These are phyloP conservation scores for Melanitta fusca DNA, from an alignment of 2,797 vertebrate species.

Conservation along the genomic window DNA sequence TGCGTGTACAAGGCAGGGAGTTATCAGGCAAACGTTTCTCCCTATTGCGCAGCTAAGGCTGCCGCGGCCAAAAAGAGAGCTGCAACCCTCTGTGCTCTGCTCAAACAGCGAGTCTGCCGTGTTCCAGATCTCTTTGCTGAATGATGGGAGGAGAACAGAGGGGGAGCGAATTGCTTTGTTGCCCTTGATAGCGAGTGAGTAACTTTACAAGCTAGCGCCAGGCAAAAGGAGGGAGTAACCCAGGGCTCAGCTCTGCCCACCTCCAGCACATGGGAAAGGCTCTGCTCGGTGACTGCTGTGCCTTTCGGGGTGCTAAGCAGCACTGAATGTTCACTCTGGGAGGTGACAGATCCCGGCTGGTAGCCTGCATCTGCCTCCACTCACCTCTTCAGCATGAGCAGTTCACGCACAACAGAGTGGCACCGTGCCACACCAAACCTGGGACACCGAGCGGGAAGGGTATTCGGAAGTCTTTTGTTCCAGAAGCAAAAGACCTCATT, in stretches of 20 bases:
- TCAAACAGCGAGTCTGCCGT: background rate
- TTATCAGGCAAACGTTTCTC: background rate
- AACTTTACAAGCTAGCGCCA: background rate
- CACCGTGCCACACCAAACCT: constrained; percentile 8
- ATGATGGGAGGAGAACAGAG: background rate
- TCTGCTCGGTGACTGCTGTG: constrained; percentile 1
- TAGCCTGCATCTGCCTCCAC: background rate
- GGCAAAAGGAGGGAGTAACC: background rate
- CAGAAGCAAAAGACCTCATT: constrained; percentile 65
- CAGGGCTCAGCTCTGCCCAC: background rate
- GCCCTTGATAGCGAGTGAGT: background rate
- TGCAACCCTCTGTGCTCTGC: background rate
- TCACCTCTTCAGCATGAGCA: constrained; percentile 12
- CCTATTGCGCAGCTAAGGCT: background rate
- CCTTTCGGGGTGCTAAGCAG: constrained; percentile 16
- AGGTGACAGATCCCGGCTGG: constrained; percentile 4
- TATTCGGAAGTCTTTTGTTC: constrained; percentile 65
- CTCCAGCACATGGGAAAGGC: constrained; percentile 8
- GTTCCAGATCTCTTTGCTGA: background rate
- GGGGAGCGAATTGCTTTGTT: background rate
- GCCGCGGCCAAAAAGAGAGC: background rate
- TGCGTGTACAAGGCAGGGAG: background rate
- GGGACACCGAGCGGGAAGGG: constrained; percentile 12
- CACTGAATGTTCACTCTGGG: background rate
- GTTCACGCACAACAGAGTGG: background rate